A percentile compares a stretch with the other conserved stretches of the same genome.
Evolutionary conservation across 2,113 vertebrate genomes (phyloP).

Genomic region (Perca fluviatilis): DNA sequence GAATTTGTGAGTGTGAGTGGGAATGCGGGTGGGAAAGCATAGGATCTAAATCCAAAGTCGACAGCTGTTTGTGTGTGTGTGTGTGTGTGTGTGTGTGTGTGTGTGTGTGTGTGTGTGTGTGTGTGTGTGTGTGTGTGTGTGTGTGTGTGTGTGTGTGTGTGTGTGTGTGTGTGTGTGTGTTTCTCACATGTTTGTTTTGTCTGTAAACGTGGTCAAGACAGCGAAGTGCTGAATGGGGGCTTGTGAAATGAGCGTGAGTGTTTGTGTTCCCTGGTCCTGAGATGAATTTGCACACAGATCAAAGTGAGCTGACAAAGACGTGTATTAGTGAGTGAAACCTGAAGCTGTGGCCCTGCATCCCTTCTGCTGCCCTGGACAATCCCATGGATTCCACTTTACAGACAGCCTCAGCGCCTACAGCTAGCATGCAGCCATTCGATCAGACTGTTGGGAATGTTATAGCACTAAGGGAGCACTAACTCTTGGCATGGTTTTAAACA

Average conservation of each 20-base stretch:
- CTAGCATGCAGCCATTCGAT: constrained; percentile 29
- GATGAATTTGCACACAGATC: constrained; percentile 68
- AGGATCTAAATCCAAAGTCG: constrained; percentile 76
- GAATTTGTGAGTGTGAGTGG: constrained; percentile 81
- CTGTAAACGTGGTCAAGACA: constrained; percentile 43
- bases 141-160: neutral
- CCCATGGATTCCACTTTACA: constrained; percentile 64
- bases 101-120: constrained; percentile 54
- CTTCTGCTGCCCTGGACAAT: constrained; percentile 44
- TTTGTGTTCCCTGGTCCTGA: constrained; percentile 65
- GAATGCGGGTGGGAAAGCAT: constrained; percentile 77
- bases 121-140: constrained; percentile 46
- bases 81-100: constrained; percentile 64
- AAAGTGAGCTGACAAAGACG: constrained; percentile 63
- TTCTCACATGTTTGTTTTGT: constrained; percentile 43
- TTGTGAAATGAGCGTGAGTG: constrained; percentile 54
- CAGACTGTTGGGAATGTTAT: constrained; percentile 48
- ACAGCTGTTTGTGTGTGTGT: constrained; percentile 80
- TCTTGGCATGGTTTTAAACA: constrained; percentile 50
- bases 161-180: neutral
- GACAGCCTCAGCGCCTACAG: constrained; percentile 33
- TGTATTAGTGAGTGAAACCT: constrained; percentile 69
- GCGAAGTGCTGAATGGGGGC: constrained; percentile 48
- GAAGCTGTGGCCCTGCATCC: constrained; percentile 41
- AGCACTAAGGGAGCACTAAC: constrained; percentile 47